Percentiles rank a stretch among this genome's conserved stretches.
Conservation (phyloP, 2,888 invertebrate genomes). For the Drosophila tripunctata region DNA sequence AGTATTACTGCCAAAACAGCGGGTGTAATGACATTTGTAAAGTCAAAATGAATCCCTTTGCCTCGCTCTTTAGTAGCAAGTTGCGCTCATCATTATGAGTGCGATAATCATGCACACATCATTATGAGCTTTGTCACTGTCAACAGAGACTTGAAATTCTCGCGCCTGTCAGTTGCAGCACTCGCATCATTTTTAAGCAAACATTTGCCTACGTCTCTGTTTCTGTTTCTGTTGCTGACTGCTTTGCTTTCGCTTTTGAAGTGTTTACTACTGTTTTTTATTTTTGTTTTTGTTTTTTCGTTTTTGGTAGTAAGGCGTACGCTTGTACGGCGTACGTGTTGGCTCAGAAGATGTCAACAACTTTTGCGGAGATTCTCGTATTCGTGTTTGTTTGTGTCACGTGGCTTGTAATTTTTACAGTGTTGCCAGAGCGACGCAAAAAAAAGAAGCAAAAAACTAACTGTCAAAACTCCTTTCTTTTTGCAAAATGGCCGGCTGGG, state of each 20-base stretch:
- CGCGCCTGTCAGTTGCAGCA: constrained; percentile 61
- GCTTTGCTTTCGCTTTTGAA: constrained; percentile 10
- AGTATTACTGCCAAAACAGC: constrained; percentile 53
- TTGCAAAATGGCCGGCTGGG: constrained; percentile 30
- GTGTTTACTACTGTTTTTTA: constrained; percentile 1
- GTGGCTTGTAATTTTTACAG: constrained; percentile 58
- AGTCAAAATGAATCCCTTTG: constrained; percentile 18
- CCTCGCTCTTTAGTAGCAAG: neutral
- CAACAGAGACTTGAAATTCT: constrained; percentile 58
- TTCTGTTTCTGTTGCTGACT: constrained; percentile 6
- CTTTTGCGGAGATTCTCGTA: constrained; percentile 48
- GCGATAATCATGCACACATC: constrained; percentile 35
- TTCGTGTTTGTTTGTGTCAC: constrained; percentile 46
- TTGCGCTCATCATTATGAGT: constrained; percentile 13
- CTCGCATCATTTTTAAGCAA: constrained; percentile 48
- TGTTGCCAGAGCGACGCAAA: constrained; percentile 35
- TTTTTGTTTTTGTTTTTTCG: constrained; percentile 22
- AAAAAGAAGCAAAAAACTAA: no score
- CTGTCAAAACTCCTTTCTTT: constrained; percentile 47
- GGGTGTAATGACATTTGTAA: constrained; percentile 78
- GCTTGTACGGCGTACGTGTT: constrained; percentile 62
- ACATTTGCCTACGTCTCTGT: constrained; percentile 28
- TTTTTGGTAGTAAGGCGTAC: constrained; percentile 45
- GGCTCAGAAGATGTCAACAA: constrained; percentile 75
- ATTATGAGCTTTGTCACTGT: constrained; percentile 72